phyloP scores from a whole-genome alignment of 1,140 invertebrate species.

The Nebria ingens region DNA sequence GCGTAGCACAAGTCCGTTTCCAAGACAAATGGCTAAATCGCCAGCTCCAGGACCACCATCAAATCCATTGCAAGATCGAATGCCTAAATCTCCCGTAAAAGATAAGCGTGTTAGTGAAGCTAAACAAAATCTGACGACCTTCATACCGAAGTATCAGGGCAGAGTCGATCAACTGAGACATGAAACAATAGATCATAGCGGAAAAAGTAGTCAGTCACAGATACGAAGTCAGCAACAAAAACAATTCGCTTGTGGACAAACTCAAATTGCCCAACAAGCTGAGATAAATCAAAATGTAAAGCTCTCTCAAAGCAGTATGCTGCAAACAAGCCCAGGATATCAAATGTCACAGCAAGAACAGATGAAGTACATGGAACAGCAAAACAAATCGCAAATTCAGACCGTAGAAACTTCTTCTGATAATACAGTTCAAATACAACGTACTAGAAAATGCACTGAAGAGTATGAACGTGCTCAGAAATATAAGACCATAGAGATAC shows the following conservation, averaged over 20 bases:
- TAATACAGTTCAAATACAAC: conserved; percentile 45
- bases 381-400: conserved; percentile 20
- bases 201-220: neutral
- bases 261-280: neutral
- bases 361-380: conserved; percentile 17
- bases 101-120: conserved; percentile 19
- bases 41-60: conserved; percentile 49
- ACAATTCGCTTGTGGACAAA: neutral
- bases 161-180: conserved; percentile 17
- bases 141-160: conserved; percentile 26
- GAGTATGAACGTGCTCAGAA: conserved; percentile 50
- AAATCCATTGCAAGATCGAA: conserved; percentile 38
- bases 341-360: neutral
- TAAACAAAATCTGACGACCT: conserved; percentile 24
- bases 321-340: neutral
- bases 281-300: neutral
- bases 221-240: neutral
- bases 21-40: conserved; percentile 30
- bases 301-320: neutral
- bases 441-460: conserved; percentile 49
- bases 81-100: conserved; percentile 21
- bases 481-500: conserved; percentile 48
- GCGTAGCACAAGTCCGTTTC: conserved; percentile 34
- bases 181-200: neutral
- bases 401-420: conserved; percentile 33